Base-by-base conservation (phyloP, 2,113 vertebrate species). In the Cyprinodon variegatus region DNA sequence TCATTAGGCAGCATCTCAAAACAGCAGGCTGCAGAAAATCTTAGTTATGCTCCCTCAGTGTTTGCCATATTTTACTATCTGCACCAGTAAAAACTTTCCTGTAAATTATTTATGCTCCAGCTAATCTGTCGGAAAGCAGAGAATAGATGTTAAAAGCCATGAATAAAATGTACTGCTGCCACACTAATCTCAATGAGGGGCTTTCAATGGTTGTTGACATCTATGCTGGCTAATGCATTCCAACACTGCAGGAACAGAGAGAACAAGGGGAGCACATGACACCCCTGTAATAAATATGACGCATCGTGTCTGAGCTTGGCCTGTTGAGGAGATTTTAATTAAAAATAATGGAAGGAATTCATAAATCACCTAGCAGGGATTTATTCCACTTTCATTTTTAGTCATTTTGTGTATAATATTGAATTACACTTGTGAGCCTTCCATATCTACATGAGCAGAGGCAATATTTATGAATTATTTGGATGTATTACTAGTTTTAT, bases 331-430 rank as follows among this genome's bases (percentile, higher is more conserved):
- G 29, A 14, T 76, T 77, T 70, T 76, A 70, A 76, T 73, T 74
- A 15, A 59, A 70, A 67, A 41, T 12, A 39, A 60, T 22, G 39
- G 57, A 73, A 69, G 11, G 15, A 79, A 48, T 39, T 68, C 50
- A 46, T 68, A 76, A 82, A 80, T 81, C n/a, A 69, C 59, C 48
- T 73, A 37, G 61, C 3, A 48, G 36, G 78, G 72, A 83, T 82
- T 75, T 72, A 84, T 70, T 65, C 40, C 65, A 76, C 22, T 57
- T 46, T 22, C n/a, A 70, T 67, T 67, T 29, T 77, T 50, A 29
- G 50, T 74, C 48, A 77, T 70, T 2, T 11, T 45, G 61, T 20
- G 15, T 57, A 57, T 15, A 20, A 9, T n/a, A 67, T 65, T 64
- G 40, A 41, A 72, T 50, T 64, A 45, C 20, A 36, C 63, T 75